These are phyloP conservation scores for Alloplasta piceator DNA, from an alignment of 2,888 invertebrate genomes.

Conservation along the genomic window DNA sequence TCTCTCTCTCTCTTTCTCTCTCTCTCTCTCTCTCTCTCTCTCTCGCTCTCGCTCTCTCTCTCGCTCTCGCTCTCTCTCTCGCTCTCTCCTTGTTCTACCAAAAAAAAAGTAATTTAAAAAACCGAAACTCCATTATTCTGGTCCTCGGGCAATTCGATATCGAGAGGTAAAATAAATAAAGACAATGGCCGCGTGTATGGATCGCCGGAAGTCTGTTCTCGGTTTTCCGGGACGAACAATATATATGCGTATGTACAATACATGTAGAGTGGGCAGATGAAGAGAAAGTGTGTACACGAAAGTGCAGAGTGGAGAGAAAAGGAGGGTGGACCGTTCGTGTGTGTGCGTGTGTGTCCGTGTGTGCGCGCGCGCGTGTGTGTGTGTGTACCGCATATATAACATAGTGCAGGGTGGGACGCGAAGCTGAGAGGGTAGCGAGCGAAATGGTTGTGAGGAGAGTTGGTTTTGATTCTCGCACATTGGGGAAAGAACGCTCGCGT, in stretches of 20 bases:
- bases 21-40: too few relatives aligned
- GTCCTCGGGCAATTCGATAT: constrained; percentile 51
- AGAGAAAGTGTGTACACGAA: constrained; percentile 24
- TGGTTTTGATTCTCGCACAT: constrained; percentile 45
- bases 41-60: background rate
- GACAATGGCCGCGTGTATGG: constrained; percentile 32
- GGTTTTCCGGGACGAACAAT: constrained; percentile 7
- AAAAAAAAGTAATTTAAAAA: constrained; percentile 30
- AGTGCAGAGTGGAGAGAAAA: constrained; percentile 38
- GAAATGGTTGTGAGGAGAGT: constrained; percentile 31
- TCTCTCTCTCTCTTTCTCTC: too few relatives aligned
- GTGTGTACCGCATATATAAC: background rate
- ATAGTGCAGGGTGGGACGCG: constrained; percentile 36
- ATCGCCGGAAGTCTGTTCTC: constrained; percentile 23
- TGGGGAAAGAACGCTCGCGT: constrained; percentile 36
- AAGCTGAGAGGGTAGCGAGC: constrained; percentile 40
- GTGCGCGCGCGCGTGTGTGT: background rate
- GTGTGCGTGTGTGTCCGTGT: background rate
- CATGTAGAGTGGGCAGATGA: constrained; percentile 1
- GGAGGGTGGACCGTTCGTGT: constrained; percentile 44
- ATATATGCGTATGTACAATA: background rate
- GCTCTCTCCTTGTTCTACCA: constrained; percentile 1
- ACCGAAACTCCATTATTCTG: constrained; percentile 39
- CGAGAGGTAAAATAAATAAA: constrained; percentile 46
- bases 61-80: background rate